Conservation (phyloP, 2,797 vertebrate genomes). For the Myiotriccus ornatus region DNA sequence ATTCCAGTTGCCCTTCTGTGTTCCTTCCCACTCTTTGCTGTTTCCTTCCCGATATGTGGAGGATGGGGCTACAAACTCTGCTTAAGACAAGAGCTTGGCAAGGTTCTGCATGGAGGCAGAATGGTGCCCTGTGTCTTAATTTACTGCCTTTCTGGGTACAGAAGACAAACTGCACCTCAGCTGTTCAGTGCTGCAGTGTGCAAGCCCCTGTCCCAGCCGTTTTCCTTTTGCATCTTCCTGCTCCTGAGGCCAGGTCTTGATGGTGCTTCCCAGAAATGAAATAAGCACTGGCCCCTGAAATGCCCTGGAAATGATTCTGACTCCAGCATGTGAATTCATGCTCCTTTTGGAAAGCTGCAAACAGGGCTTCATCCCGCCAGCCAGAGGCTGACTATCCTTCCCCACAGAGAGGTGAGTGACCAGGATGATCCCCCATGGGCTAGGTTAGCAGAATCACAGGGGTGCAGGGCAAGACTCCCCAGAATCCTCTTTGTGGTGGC, state of each 20-base stretch:
- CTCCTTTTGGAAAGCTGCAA: not conserved
- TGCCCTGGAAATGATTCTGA: not conserved
- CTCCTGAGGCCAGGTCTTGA: not conserved
- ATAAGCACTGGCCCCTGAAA: not conserved
- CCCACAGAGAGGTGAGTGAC: not conserved
- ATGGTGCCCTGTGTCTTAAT: not conserved
- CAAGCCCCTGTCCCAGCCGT: not conserved
- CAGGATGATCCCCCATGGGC: not conserved
- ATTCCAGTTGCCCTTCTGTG: not conserved
- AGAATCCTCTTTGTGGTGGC: not conserved
- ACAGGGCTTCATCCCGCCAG: not conserved
- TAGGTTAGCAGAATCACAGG: not conserved
- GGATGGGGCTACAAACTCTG: not conserved
- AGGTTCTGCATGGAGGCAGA: not conserved
- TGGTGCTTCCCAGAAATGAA: rapidly evolving
- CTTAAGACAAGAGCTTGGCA: not conserved
- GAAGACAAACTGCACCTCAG: not conserved
- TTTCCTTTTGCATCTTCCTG: not conserved
- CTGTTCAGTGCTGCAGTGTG: not conserved
- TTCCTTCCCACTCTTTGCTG: not conserved
- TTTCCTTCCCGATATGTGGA: not conserved
- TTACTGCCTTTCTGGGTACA: not conserved
- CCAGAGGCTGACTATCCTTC: not conserved
- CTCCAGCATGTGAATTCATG: not conserved
- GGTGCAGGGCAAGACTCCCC: not conserved